Evolutionary conservation across 2,888 invertebrate species (phyloP).

Genomic region (Eilema sororculum): DNA sequence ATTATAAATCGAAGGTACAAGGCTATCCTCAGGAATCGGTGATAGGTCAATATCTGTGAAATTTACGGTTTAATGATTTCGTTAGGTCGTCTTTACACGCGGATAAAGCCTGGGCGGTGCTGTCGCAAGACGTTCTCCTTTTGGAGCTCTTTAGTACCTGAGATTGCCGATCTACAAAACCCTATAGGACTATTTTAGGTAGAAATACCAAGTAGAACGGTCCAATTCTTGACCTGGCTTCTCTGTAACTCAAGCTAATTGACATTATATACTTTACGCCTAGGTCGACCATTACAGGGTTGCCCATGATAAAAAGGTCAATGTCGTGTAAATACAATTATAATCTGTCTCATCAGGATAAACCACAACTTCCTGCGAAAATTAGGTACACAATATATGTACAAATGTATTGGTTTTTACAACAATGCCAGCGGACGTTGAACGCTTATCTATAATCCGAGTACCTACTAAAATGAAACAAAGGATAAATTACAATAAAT

Average conservation of each 20-base stretch:
- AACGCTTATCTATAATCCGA: constrained; percentile 21
- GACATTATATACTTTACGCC: neutral
- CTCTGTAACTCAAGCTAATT: neutral
- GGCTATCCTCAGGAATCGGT: neutral
- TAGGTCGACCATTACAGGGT: neutral
- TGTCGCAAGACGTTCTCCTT: too few relatives aligned
- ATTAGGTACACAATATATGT: constrained; percentile 16
- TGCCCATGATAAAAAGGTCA: neutral
- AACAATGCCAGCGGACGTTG: constrained; percentile 30
- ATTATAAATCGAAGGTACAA: neutral
- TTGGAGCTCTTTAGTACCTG: too few relatives aligned
- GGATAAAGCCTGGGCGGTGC: too few relatives aligned
- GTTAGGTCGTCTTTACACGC: too few relatives aligned
- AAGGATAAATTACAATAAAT: constrained; percentile 8
- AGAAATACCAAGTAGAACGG: neutral
- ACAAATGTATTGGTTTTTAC: constrained; percentile 23
- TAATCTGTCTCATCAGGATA: constrained; percentile 27
- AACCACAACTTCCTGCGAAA: constrained; percentile 42
- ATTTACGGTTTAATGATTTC: too few relatives aligned
- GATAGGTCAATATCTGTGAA: neutral
- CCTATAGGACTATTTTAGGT: neutral
- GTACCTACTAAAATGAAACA: constrained; percentile 12
- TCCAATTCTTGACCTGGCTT: neutral
- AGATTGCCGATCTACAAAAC: too few relatives aligned
- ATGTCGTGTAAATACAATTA: neutral